Conservation (phyloP, 2,113 vertebrate species). For the Isurus oxyrinchus region DNA sequence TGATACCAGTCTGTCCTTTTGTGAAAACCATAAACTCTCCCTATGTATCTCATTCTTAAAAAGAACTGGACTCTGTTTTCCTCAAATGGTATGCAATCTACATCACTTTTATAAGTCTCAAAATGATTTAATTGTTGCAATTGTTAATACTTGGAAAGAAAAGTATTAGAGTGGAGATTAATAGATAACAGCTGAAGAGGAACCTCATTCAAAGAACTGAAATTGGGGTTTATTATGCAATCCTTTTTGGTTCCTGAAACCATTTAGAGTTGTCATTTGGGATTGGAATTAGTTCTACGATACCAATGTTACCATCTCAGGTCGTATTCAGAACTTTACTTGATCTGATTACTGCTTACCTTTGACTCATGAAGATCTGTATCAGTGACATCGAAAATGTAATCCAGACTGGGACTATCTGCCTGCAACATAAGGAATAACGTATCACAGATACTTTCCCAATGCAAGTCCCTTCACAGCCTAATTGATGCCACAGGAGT, state of each 20-base stretch:
- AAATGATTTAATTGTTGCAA: neutral
- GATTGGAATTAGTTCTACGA: neutral
- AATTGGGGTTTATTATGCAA: neutral
- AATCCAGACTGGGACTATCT: neutral
- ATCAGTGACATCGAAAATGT: too few relatives aligned
- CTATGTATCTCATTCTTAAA: neutral
- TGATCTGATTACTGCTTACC: neutral
- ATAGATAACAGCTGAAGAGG: neutral
- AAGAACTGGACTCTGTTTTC: neutral
- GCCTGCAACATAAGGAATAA: conserved; percentile 6
- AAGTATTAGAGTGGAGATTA: neutral
- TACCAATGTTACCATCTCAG: neutral
- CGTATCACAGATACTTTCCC: neutral
- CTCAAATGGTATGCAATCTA: neutral
- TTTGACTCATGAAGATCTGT: neutral
- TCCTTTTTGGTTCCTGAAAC: neutral
- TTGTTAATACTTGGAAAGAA: neutral
- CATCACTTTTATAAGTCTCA: neutral
- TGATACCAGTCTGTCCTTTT: neutral
- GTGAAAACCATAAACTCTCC: neutral
- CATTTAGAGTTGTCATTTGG: neutral
- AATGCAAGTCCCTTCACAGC: neutral
- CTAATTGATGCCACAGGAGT: neutral
- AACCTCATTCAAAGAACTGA: neutral
- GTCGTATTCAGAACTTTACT: neutral